Conservation (phyloP, 2,797 vertebrate species). For the Chelidonichthys spinosus region DNA sequence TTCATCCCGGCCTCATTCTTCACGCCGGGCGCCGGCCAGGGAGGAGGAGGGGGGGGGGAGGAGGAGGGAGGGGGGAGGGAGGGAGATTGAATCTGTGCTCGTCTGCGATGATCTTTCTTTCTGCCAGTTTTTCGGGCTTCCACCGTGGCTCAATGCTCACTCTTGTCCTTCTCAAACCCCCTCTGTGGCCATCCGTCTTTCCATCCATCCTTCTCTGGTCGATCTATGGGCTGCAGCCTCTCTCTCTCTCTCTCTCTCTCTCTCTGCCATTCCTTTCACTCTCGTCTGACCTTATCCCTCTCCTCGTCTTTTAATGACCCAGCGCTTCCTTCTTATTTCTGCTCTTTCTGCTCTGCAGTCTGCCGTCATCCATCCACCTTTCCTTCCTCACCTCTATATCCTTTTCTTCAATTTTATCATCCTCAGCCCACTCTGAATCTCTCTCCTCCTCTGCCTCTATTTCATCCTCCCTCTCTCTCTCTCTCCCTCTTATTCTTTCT, state of each 20-base stretch:
- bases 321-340: constrained; percentile 50
- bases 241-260: constrained; percentile 4
- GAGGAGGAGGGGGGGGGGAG: constrained; percentile 43
- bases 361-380: constrained; percentile 61
- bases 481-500: constrained; percentile 35
- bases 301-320: constrained; percentile 62
- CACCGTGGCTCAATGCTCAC: constrained; percentile 37
- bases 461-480: constrained; percentile 43
- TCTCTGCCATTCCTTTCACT: constrained; percentile 55
- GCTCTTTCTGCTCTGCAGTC: constrained; percentile 59
- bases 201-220: constrained; percentile 19
- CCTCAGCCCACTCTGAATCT: constrained; percentile 55
- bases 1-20: constrained; percentile 59
- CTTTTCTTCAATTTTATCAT: constrained; percentile 70
- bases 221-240: constrained; percentile 32
- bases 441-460: constrained; percentile 42
- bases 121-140: constrained; percentile 53
- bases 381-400: constrained; percentile 68
- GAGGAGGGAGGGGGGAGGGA: constrained; percentile 39
- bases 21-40: constrained; percentile 44
- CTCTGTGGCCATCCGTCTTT: constrained; percentile 43
- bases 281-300: constrained; percentile 51
- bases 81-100: constrained; percentile 54
- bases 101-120: constrained; percentile 55
- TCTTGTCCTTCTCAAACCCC: constrained; percentile 31